phyloP scores from a whole-genome alignment of 2,888 invertebrate species.

The Nudaria mundana region DNA sequence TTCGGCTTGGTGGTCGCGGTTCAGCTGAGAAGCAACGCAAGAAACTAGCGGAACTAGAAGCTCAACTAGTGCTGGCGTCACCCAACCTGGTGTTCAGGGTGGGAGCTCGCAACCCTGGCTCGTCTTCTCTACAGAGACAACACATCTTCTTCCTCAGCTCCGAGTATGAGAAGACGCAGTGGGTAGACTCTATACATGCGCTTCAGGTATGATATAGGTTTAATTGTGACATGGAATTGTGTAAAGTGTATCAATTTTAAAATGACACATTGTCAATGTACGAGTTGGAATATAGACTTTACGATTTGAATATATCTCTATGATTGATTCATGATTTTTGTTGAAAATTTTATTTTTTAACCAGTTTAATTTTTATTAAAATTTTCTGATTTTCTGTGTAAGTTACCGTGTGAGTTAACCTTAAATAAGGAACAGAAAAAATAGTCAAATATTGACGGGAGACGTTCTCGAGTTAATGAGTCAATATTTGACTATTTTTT shows the following conservation, averaged over 20 bases:
- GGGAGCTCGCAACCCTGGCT: conserved; percentile 84
- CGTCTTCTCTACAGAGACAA: conserved; percentile 80
- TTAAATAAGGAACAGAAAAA: no score
- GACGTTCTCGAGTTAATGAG: no score
- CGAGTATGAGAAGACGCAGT: conserved; percentile 96
- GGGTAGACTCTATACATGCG: conserved; percentile 95
- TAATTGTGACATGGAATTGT: no score
- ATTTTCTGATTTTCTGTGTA: no score
- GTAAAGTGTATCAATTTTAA: neutral
- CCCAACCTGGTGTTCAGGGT: conserved; percentile 94
- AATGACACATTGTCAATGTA: neutral
- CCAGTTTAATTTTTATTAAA: no score
- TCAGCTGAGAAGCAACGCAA: conserved; percentile 92
- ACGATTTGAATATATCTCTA: no score
- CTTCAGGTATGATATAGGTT: conserved; percentile 83
- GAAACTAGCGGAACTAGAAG: conserved; percentile 94
- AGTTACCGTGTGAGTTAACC: no score
- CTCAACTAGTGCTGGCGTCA: conserved; percentile 93
- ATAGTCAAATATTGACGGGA: no score
- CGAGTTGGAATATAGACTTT: no score
- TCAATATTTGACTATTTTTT: no score
- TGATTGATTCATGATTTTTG: no score
- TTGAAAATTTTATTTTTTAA: no score
- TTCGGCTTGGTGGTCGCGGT: conserved; percentile 81
- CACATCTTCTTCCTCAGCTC: conserved; percentile 95